These are phyloP conservation scores for Spea hammondii DNA, from an alignment of 2,797 vertebrate species.

Conservation along the genomic window DNA sequence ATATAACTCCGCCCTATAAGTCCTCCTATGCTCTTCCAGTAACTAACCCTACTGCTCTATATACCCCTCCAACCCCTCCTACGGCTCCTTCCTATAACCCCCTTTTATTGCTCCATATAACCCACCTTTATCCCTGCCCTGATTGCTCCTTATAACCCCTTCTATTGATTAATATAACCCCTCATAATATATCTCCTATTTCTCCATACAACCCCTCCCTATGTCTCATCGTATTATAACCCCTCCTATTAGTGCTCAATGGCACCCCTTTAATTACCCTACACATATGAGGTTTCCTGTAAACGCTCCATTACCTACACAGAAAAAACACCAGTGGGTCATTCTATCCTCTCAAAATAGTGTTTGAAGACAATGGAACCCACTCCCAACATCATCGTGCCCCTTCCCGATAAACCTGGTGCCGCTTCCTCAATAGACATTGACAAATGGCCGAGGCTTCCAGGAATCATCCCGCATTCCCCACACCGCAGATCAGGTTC, in stretches of 20 bases:
- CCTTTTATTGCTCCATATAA: neutral
- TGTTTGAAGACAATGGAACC: neutral
- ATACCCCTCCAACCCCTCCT: neutral
- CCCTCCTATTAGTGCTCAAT: neutral
- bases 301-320: neutral
- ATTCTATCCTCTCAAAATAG: neutral
- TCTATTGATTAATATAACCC: no score
- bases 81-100: neutral
- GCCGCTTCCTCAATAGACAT: conserved; percentile 39
- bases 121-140: neutral
- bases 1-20: neutral
- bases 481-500: conserved; percentile 46
- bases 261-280: neutral
- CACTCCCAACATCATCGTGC: neutral
- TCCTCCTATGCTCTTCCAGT: neutral
- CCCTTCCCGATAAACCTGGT: conserved; percentile 27
- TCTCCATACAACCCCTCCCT: neutral
- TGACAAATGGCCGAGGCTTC: conserved; percentile 42
- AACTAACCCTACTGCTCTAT: neutral
- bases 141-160: neutral
- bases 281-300: neutral
- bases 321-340: neutral
- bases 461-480: conserved; percentile 45
- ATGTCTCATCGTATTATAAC: neutral
- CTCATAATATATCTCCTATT: neutral